Base-by-base conservation (phyloP, 2,888 invertebrate species). In the Clistopyga incitator region DNA sequence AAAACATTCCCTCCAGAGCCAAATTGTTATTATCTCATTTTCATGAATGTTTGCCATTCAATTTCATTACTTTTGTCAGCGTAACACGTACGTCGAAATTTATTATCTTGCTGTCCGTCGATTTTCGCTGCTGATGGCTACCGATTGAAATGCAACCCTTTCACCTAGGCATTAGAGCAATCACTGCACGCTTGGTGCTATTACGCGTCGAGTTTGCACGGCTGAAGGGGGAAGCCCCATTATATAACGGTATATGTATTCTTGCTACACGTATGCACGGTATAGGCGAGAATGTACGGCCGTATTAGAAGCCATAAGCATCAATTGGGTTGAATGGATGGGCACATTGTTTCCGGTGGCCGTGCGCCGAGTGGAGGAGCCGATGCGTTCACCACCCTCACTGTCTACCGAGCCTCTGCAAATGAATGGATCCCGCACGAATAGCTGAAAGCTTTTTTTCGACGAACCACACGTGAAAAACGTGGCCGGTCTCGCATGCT, bases 381-480 rank as follows among this genome's bases (percentile, higher is more conserved):
- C 42, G 59, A 70, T 61, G 68, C 68, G 68, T 70, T 68, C 68
- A 50, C 77, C 54, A 42, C 78, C 65, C 70, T 71, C 68, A 52
- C 75, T 61, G 75, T 70, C 71, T 81, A 64, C 61, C 56, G 72
- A 72, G 38, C 23, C 52, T 47, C 76, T n/a, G 74, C 84, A 82
- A 78, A 78, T 86, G 86, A 89, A 89, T 88, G 85, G 81, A 84
- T 79, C 82, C 61, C 45, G 70, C 74, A 74, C 85, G 85, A 86
- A 86, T 87, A 83, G 87, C 86, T 86, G 84, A 89, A 89, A 88
- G 88, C 88, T 81, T 80, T 81, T 88, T 86, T 87, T 72, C 84
- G 42, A 68, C 23, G 52, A 25, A 47, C 29, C 29, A 70, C 71
- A 78, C 54, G 50, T 20, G 50, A 56, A 74, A 76, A 72, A 72